Evolutionary conservation across 2,113 vertebrate species (phyloP).

Genomic region (Pterophyllum scalare): DNA sequence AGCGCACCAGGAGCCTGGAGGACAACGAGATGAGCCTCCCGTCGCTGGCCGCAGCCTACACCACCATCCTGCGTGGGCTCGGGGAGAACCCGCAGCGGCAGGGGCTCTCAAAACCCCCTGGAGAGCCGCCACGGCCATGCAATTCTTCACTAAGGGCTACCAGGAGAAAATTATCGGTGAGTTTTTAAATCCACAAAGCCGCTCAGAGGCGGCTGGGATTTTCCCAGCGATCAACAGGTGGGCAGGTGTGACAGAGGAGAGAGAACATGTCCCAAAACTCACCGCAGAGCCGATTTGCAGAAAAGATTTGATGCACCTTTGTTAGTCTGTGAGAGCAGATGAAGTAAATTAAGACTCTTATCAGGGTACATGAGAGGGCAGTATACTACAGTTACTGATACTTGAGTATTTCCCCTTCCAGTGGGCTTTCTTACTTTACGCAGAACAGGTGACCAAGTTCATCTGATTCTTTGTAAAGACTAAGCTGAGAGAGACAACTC

Average conservation of each 20-base stretch:
- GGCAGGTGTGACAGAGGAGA: background rate
- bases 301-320: too few relatives aligned
- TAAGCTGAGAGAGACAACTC: background rate
- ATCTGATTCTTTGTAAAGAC: background rate
- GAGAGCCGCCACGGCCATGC: constrained; percentile 97
- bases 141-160: constrained; percentile 99
- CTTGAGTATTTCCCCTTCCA: background rate
- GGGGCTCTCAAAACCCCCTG: constrained; percentile 95
- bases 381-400: background rate
- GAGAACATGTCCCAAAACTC: background rate
- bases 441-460: background rate
- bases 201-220: background rate
- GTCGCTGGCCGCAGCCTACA: constrained; percentile 88
- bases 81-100: constrained; percentile 95
- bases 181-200: constrained; percentile 45
- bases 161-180: constrained; percentile 96
- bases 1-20: constrained; percentile 84
- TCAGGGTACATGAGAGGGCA: background rate
- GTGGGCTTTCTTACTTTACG: background rate
- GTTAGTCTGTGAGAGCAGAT: background rate
- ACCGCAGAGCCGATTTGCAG: background rate
- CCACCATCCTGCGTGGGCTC: constrained; percentile 89
- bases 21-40: constrained; percentile 88
- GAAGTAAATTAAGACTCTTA: background rate
- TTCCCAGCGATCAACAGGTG: constrained; percentile 48